Conservation (phyloP, 2,797 vertebrate species). For the Hypotaenidia philippensis region DNA sequence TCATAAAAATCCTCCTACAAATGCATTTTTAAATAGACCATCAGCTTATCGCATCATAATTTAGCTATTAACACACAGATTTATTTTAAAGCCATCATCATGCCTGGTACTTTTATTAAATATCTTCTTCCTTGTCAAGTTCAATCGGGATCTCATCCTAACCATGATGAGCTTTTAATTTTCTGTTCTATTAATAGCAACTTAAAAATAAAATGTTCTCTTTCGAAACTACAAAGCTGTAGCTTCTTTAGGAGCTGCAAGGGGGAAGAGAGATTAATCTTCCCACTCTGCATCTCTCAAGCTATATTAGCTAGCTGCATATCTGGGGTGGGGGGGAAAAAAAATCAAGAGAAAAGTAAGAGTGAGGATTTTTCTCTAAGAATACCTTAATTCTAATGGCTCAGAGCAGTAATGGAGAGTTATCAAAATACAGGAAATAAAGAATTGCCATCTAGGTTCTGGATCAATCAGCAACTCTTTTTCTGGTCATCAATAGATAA, state of each 20-base stretch:
- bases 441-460: neutral
- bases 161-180: slow-evolving; percentile 65
- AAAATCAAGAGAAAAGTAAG: neutral
- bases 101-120: slow-evolving; percentile 48
- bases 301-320: neutral
- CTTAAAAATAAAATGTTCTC: slow-evolving; percentile 72
- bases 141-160: slow-evolving; percentile 58
- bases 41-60: slow-evolving; percentile 51
- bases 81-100: slow-evolving; percentile 61
- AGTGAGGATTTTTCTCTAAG: neutral
- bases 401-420: neutral
- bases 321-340: neutral
- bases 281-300: slow-evolving; percentile 19
- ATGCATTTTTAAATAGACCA: neutral
- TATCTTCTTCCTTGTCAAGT: slow-evolving; percentile 60
- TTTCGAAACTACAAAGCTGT: slow-evolving; percentile 48
- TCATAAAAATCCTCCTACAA: slow-evolving; percentile 25
- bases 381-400: neutral
- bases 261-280: slow-evolving; percentile 45
- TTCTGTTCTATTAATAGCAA: slow-evolving; percentile 64
- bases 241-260: slow-evolving; percentile 54
- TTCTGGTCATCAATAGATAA: neutral
- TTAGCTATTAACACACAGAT: slow-evolving; percentile 53
- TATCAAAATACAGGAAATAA: neutral
- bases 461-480: neutral